Evolutionary conservation across 2,113 vertebrate genomes (phyloP).

Genomic region (Psilopsiagon aymara): DNA sequence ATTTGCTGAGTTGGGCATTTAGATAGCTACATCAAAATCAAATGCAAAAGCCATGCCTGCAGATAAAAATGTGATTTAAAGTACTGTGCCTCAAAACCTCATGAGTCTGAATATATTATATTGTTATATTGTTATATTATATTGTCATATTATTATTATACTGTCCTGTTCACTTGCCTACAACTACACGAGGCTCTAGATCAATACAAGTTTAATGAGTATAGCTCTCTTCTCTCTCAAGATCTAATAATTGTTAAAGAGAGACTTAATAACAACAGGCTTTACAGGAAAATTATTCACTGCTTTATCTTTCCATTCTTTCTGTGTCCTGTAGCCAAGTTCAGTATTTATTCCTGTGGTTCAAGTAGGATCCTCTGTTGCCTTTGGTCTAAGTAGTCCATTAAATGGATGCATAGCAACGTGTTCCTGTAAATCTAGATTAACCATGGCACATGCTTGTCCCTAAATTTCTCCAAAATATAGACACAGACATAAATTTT

Average conservation of each 20-base stretch:
- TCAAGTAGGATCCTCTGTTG: slow-evolving; percentile 38
- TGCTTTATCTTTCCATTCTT: not conserved
- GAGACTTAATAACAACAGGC: not conserved
- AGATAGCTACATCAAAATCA: not conserved
- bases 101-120: not conserved
- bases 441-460: slow-evolving; percentile 39
- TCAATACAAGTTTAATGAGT: not conserved
- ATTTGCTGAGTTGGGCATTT: not conserved
- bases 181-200: not conserved
- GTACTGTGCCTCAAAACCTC: not conserved
- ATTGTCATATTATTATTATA: too few species aligned
- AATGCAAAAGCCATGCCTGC: not conserved
- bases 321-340: slow-evolving; percentile 18
- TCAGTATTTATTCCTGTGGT: slow-evolving; percentile 39
- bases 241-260: not conserved
- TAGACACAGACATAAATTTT: not conserved
- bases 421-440: slow-evolving; percentile 52
- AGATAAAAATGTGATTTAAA: not conserved
- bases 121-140: too few species aligned
- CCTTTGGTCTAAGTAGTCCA: slow-evolving; percentile 42
- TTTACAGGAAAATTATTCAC: not conserved
- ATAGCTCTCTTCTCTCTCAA: not conserved
- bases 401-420: slow-evolving; percentile 54
- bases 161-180: not conserved
- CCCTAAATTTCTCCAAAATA: slow-evolving; percentile 44